Conservation (phyloP, 2,888 invertebrate species). For the Dasypolia templi region DNA sequence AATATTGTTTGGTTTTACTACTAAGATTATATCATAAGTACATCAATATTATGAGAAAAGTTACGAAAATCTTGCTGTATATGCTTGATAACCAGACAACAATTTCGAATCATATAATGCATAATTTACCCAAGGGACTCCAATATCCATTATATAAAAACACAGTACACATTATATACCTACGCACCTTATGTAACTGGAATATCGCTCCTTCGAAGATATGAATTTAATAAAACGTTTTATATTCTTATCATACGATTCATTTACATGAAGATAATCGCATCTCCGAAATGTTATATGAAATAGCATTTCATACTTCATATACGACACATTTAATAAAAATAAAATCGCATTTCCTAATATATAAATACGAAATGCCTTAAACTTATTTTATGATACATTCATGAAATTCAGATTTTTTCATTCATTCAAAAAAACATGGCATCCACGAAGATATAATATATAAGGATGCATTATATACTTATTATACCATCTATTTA, state of each 20-base stretch:
- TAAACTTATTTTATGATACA: not conserved
- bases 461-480: not conserved
- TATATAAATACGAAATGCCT: not conserved
- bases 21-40: slow-evolving; percentile 11
- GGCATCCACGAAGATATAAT: not conserved
- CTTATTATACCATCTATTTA: not conserved
- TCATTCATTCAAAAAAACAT: no score
- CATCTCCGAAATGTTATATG: no score
- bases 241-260: not conserved
- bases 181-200: not conserved
- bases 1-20: slow-evolving; percentile 17
- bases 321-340: not conserved
- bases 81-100: slow-evolving; percentile 43
- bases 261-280: not conserved
- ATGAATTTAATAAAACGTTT: not conserved
- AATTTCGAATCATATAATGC: slow-evolving; percentile 3
- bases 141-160: not conserved
- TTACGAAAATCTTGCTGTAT: not conserved
- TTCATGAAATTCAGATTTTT: no score
- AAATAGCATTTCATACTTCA: not conserved
- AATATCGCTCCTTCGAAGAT: not conserved
- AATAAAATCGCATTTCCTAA: not conserved
- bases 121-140: not conserved
- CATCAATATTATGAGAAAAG: slow-evolving; percentile 4
- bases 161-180: not conserved